Percentiles rank a stretch among this genome's conserved stretches.
Conservation (phyloP, 2,797 vertebrate genomes). For the Taeniopygia guttata region DNA sequence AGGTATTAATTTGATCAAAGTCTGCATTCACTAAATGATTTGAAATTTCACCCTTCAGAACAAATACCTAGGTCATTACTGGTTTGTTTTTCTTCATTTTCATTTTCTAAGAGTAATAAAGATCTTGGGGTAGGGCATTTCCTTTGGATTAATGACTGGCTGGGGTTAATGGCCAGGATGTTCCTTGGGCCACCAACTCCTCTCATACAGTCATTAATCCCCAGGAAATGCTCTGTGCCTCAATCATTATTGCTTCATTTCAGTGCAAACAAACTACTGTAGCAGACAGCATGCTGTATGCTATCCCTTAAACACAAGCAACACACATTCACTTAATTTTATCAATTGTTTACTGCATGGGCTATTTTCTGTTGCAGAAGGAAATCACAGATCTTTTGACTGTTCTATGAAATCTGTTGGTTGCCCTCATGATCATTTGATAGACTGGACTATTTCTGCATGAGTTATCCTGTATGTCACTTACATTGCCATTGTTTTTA, state of each 20-base stretch:
- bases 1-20: conserved; percentile 20
- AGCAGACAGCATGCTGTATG: conserved; percentile 32
- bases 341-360: conserved; percentile 72
- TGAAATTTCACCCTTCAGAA: conserved; percentile 26
- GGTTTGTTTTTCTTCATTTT: conserved; percentile 40
- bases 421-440: not conserved
- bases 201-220: conserved; percentile 71
- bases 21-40: not conserved
- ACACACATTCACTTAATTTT: conserved; percentile 54
- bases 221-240: conserved; percentile 53
- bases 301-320: conserved; percentile 57
- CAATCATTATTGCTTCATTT: conserved; percentile 71
- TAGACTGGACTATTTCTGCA: not conserved
- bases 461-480: not conserved
- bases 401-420: not conserved
- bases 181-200: conserved; percentile 60
- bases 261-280: conserved; percentile 69
- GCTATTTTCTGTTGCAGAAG: conserved; percentile 58
- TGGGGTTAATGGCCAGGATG: conserved; percentile 69
- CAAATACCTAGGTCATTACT: not conserved
- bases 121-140: conserved; percentile 50
- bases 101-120: conserved; percentile 59
- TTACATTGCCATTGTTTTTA: not conserved
- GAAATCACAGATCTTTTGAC: conserved; percentile 43
- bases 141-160: conserved; percentile 66